These are phyloP conservation scores for Thermophis baileyi DNA, from an alignment of 2,113 vertebrate species.

Conservation along the genomic window DNA sequence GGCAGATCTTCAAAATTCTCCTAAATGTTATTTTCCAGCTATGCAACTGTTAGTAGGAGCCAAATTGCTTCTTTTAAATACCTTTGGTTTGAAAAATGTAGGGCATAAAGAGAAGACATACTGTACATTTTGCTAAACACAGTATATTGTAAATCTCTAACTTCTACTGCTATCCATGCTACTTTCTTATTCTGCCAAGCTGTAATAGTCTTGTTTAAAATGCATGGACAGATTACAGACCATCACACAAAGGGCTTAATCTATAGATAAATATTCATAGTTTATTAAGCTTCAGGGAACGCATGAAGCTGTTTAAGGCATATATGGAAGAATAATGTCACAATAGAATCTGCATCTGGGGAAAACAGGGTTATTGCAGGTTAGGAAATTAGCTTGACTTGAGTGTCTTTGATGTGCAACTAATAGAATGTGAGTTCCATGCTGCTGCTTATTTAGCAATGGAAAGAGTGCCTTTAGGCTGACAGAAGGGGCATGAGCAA, in stretches of 20 bases:
- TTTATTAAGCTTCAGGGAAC: constrained; percentile 45
- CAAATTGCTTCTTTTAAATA: constrained; percentile 47
- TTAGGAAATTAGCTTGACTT: not conserved
- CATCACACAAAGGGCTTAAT: constrained; percentile 39
- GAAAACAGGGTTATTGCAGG: not conserved
- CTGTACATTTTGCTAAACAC: constrained; percentile 15
- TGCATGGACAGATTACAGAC: constrained; percentile 31
- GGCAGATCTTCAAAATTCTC: constrained; percentile 23
- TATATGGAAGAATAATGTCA: constrained; percentile 58
- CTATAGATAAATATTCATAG: constrained; percentile 27
- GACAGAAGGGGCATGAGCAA: constrained; percentile 42
- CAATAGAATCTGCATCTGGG: constrained; percentile 32
- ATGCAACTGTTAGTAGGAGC: not conserved
- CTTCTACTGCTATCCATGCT: constrained; percentile 31
- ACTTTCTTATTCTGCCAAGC: constrained; percentile 40
- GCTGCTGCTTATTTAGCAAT: not conserved
- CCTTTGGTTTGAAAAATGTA: constrained; percentile 73
- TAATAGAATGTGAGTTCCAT: constrained; percentile 12
- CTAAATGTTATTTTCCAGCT: not conserved
- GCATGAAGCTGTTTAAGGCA: constrained; percentile 72
- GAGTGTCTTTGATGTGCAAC: constrained; percentile 3
- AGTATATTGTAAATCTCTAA: constrained; percentile 22
- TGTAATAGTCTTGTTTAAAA: constrained; percentile 28
- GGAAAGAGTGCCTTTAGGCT: constrained; percentile 28
- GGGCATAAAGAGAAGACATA: constrained; percentile 55